Evolutionary conservation across 2,113 vertebrate genomes (phyloP).

Genomic region (Platysteira castanea): DNA sequence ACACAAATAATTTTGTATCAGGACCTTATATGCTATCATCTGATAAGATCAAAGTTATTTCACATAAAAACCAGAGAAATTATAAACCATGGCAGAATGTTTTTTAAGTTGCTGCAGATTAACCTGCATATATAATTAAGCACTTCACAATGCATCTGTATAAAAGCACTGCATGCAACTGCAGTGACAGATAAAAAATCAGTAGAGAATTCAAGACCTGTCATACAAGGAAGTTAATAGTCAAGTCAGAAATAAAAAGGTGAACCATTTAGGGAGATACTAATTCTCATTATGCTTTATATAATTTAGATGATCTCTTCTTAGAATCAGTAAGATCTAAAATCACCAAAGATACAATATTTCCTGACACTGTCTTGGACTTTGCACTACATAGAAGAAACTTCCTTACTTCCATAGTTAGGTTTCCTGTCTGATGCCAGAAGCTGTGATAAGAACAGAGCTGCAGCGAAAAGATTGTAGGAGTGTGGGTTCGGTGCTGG

Average conservation of each 20-base stretch:
- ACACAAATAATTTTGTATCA: not conserved
- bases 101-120: not conserved
- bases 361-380: slow-evolving; percentile 64
- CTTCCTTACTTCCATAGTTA: slow-evolving; percentile 74
- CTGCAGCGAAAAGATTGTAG: slow-evolving; percentile 75
- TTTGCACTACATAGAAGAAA: slow-evolving; percentile 66
- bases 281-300: not conserved
- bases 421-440: slow-evolving; percentile 75
- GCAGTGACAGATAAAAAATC: not conserved
- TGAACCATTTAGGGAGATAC: not conserved
- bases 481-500: slow-evolving; percentile 64
- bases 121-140: not conserved
- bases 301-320: slow-evolving; percentile 33
- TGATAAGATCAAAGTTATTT: not conserved
- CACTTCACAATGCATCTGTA: not conserved
- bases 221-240: not conserved
- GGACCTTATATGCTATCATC: not conserved
- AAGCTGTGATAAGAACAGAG: slow-evolving; percentile 72
- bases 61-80: not conserved
- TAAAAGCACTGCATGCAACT: not conserved
- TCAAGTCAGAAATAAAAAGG: not conserved
- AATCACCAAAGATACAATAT: slow-evolving; percentile 53
- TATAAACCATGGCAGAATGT: not conserved
- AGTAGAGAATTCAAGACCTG: not conserved
- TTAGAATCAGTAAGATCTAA: slow-evolving; percentile 44